Percentiles rank a stretch among this genome's conserved stretches.
These are phyloP conservation scores for Tyrophagus putrescentiae DNA, from an alignment of 1,140 invertebrate species.

Conservation along the genomic window DNA sequence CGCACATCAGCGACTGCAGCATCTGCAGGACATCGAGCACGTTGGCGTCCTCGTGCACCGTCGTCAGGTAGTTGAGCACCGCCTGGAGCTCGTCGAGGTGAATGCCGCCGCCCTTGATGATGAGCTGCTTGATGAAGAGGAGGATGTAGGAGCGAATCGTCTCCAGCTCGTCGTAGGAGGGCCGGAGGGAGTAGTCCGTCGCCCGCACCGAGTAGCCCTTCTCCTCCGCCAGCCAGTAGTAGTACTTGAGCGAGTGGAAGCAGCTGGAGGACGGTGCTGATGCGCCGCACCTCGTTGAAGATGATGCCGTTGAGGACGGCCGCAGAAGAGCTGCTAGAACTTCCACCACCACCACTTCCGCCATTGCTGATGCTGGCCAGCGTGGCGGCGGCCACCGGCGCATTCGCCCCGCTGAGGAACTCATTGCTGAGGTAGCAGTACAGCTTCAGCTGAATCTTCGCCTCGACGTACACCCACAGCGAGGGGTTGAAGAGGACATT, in stretches of 20 bases:
- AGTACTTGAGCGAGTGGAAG: conserved; percentile 96
- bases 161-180: conserved; percentile 79
- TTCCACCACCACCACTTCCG: neutral
- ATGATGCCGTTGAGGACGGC: conserved; percentile 38
- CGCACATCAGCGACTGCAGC: conserved; percentile 88
- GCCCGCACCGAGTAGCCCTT: conserved; percentile 15
- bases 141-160: conserved; percentile 86
- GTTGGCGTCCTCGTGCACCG: conserved; percentile 95
- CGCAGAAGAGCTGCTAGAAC: no score
- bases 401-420: conserved; percentile 19
- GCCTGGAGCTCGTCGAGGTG: conserved; percentile 94
- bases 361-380: conserved; percentile 1
- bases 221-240: conserved; percentile 76
- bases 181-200: conserved; percentile 38
- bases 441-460: conserved; percentile 22
- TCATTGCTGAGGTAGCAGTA: conserved; percentile 24
- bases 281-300: conserved; percentile 86
- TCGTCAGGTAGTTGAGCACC: conserved; percentile 92
- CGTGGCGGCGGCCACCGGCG: neutral
- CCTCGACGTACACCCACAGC: conserved; percentile 67
- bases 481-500: conserved; percentile 97
- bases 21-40: conserved; percentile 93
- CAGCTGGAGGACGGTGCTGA: conserved; percentile 91
- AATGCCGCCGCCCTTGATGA: conserved; percentile 88
- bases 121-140: conserved; percentile 85